A percentile compares a stretch with the other conserved stretches of the same genome.
phyloP scores from a whole-genome alignment of 2,797 vertebrate species.

The Anableps anableps region DNA sequence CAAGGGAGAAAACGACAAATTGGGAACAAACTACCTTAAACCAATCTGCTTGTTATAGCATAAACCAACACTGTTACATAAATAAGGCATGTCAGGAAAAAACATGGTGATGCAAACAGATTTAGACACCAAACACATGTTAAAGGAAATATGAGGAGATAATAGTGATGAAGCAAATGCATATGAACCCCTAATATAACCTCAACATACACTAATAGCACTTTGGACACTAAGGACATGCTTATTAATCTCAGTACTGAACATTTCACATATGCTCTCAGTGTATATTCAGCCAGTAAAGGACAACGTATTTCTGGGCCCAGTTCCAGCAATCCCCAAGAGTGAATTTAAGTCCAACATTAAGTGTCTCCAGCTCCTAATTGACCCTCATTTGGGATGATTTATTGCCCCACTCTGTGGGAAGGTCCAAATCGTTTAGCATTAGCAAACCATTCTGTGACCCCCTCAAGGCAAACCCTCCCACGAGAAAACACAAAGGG shows the following conservation, averaged over 20 bases:
- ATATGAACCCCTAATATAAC: slow-evolving; percentile 2
- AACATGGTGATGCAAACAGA: slow-evolving; percentile 19
- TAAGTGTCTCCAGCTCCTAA: slow-evolving; percentile 71
- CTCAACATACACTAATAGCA: neutral
- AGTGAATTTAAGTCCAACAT: slow-evolving; percentile 69
- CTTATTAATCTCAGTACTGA: slow-evolving; percentile 18
- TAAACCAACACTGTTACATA: slow-evolving; percentile 27
- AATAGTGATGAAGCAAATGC: neutral
- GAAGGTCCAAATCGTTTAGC: slow-evolving; percentile 78
- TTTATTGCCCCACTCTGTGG: slow-evolving; percentile 69
- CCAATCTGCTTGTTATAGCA: slow-evolving; percentile 26
- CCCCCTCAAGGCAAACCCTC: slow-evolving; percentile 61
- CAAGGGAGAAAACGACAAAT: slow-evolving; percentile 24
- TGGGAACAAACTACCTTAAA: slow-evolving; percentile 34
- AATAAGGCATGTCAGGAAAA: slow-evolving; percentile 22
- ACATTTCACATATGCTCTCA: slow-evolving; percentile 18
- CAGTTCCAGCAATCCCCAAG: slow-evolving; percentile 69
- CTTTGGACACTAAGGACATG: neutral
- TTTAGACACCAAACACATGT: neutral
- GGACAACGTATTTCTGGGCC: slow-evolving; percentile 71
- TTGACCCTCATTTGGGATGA: slow-evolving; percentile 78
- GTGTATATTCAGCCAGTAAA: slow-evolving; percentile 46
- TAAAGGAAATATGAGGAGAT: slow-evolving; percentile 5
- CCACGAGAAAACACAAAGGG: slow-evolving; percentile 44
- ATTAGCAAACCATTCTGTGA: slow-evolving; percentile 68